These are phyloP conservation scores for Oxyteleia sp. DNA, from an alignment of 2,888 invertebrate genomes.

Conservation along the genomic window DNA sequence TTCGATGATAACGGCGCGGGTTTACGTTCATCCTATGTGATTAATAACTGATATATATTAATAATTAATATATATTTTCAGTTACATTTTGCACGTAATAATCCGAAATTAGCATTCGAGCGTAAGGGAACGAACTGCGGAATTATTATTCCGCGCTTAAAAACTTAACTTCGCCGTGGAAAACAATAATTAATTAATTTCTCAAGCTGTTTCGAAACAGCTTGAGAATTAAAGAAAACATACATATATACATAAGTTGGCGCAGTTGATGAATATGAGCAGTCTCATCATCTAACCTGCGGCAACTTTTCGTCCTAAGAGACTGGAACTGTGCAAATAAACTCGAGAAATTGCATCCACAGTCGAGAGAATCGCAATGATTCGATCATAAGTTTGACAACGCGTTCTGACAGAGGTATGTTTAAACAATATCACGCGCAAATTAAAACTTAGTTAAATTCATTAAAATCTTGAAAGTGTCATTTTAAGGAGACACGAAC, in stretches of 20 bases:
- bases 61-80: too few relatives aligned
- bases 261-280: constrained; percentile 58
- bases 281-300: constrained; percentile 38
- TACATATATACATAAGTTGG: constrained; percentile 27
- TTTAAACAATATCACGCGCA: constrained; percentile 47
- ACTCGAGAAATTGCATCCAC: constrained; percentile 36
- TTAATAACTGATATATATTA: too few relatives aligned
- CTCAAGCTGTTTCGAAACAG: constrained; percentile 31
- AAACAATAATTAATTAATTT: too few relatives aligned
- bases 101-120: too few relatives aligned
- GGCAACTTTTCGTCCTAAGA: constrained; percentile 61
- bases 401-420: constrained; percentile 58
- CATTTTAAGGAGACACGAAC: too few relatives aligned
- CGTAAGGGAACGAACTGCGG: too few relatives aligned
- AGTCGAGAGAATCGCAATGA: constrained; percentile 53
- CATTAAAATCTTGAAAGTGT: constrained; percentile 4
- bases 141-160: too few relatives aligned
- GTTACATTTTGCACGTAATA: too few relatives aligned
- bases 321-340: constrained; percentile 57
- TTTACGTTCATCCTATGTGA: too few relatives aligned
- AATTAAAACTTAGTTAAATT: constrained; percentile 32
- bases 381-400: constrained; percentile 67
- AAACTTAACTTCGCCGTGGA: too few relatives aligned
- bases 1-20: too few relatives aligned
- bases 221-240: constrained; percentile 39